These are phyloP conservation scores for Heliocidaris tuberculata DNA, from an alignment of 35 echinoderm and acorn worm genomes.

Conservation along the genomic window DNA sequence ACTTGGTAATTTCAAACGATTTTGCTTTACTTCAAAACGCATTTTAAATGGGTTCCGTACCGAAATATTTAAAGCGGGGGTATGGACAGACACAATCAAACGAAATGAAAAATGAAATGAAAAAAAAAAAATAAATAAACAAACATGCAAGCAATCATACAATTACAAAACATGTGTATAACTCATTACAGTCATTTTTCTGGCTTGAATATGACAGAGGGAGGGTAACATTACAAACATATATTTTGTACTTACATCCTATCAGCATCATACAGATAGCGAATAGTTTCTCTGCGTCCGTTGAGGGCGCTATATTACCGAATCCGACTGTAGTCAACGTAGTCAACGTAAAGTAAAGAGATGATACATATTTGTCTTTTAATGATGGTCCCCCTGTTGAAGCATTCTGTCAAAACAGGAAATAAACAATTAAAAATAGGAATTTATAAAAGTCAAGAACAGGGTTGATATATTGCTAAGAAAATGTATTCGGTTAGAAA, in stretches of 20 bases:
- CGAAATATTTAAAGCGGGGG: no score
- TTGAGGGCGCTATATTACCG: slow-evolving; percentile 89
- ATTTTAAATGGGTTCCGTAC: no score
- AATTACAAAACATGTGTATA: not conserved
- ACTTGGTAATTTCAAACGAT: no score
- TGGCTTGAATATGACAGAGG: not conserved
- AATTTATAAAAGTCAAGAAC: no score
- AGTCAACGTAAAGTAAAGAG: slow-evolving; percentile 93
- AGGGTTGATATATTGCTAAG: no score
- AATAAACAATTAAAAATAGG: slow-evolving; percentile 21
- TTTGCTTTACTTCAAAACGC: no score
- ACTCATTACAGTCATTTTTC: not conserved
- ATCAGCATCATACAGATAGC: slow-evolving; percentile 94
- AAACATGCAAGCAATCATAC: no score
- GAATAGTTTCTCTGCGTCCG: slow-evolving; percentile 94
- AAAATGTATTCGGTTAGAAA: no score
- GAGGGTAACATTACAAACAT: not conserved
- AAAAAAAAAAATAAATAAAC: no score
- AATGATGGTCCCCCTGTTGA: slow-evolving; percentile 81
- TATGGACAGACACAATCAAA: no score
- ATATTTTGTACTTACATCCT: slow-evolving; percentile 80
- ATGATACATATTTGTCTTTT: slow-evolving; percentile 87
- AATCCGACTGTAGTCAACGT: slow-evolving; percentile 95
- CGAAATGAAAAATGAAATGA: no score
- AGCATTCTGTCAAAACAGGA: slow-evolving; percentile 70